These are phyloP conservation scores for Otis tarda DNA, from an alignment of 2,113 vertebrate species.

Conservation along the genomic window DNA sequence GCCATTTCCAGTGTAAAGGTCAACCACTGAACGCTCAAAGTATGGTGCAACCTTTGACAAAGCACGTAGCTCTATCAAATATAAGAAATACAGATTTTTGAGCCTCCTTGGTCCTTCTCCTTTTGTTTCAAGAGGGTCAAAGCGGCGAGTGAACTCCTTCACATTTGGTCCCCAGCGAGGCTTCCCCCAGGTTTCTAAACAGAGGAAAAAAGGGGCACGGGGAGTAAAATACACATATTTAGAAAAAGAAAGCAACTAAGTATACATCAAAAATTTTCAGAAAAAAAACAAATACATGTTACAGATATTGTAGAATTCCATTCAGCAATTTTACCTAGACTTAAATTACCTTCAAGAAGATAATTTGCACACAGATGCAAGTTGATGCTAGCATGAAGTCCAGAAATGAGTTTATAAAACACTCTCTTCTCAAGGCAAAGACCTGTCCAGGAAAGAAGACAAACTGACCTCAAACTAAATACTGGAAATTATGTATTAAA, in stretches of 20 bases:
- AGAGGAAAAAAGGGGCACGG: background rate
- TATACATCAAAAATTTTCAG: background rate
- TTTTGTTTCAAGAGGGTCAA: constrained; percentile 88
- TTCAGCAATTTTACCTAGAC: background rate
- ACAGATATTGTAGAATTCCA: background rate
- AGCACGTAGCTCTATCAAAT: constrained; percentile 93
- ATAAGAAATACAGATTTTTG: constrained; percentile 96
- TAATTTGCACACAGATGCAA: constrained; percentile 91
- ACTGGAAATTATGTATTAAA: background rate
- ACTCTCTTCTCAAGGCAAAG: constrained; percentile 96
- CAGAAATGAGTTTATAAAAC: constrained; percentile 95
- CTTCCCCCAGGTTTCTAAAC: constrained; percentile 88
- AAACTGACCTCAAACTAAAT: background rate
- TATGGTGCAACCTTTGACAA: constrained; percentile 92
- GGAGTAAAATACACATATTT: background rate
- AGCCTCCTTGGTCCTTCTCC: constrained; percentile 92
- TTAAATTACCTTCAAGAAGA: constrained; percentile 87
- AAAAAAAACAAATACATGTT: background rate
- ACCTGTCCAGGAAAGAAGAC: constrained; percentile 71
- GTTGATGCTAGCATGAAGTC: constrained; percentile 97
- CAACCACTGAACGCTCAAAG: constrained; percentile 88
- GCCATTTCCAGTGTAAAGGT: constrained; percentile 90
- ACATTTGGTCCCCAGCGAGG: constrained; percentile 89
- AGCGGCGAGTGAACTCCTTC: constrained; percentile 88
- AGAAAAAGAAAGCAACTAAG: background rate